phyloP scores from a whole-genome alignment of 2,888 invertebrate species.

The Unio pictorum region DNA sequence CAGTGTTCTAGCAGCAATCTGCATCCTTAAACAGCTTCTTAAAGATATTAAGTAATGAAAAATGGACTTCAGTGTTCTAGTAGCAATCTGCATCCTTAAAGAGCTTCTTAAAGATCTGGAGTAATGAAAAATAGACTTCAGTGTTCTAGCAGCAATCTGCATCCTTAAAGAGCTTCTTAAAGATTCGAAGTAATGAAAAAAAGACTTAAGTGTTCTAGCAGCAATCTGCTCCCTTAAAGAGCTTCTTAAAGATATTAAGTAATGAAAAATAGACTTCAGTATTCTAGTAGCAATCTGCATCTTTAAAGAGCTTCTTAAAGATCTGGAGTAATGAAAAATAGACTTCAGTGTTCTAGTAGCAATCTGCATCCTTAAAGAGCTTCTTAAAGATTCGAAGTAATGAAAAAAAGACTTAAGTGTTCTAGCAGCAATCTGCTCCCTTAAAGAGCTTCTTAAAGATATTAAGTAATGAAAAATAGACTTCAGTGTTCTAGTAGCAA shows the following conservation, averaged over 20 bases:
- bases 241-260: slow-evolving; percentile 66
- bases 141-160: slow-evolving; percentile 22
- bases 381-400: slow-evolving; percentile 67
- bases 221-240: slow-evolving; percentile 54
- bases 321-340: slow-evolving; percentile 48
- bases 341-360: background rate
- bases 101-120: slow-evolving; percentile 68
- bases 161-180: slow-evolving; percentile 69
- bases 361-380: slow-evolving; percentile 64
- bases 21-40: slow-evolving; percentile 69
- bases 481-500: background rate
- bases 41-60: slow-evolving; percentile 60
- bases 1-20: background rate
- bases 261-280: slow-evolving; percentile 1
- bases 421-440: slow-evolving; percentile 13
- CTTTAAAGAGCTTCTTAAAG: slow-evolving; percentile 69
- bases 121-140: slow-evolving; percentile 1
- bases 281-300: slow-evolving; percentile 36
- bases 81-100: slow-evolving; percentile 60
- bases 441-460: slow-evolving; percentile 69
- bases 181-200: slow-evolving; percentile 53
- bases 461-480: slow-evolving; percentile 37
- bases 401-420: background rate
- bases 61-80: background rate
- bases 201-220: background rate